Conservation (phyloP, 2,888 invertebrate species). For the Meteorus cinctellus region DNA sequence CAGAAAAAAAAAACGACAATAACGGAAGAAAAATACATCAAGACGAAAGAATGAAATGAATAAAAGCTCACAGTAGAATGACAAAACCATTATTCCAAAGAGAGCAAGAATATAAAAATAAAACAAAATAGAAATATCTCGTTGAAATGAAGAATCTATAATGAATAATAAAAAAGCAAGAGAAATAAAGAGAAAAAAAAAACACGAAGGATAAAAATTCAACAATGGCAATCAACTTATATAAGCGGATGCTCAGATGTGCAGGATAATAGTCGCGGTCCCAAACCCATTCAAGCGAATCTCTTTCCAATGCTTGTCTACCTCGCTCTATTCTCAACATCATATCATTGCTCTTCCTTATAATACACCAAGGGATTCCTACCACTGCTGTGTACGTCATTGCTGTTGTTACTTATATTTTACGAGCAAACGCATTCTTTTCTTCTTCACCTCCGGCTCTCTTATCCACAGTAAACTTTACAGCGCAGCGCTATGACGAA, state of each 20-base stretch:
- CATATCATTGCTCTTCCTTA: constrained; percentile 8
- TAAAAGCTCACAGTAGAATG: too few species aligned
- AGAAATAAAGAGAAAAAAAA: not conserved
- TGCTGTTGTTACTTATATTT: constrained; percentile 11
- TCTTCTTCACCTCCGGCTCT: not conserved
- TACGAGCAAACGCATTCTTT: constrained; percentile 18
- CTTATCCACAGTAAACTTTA: constrained; percentile 27
- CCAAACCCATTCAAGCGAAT: constrained; percentile 20
- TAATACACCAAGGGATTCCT: not conserved
- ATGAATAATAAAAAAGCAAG: not conserved
- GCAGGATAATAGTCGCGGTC: constrained; percentile 22
- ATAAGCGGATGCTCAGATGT: constrained; percentile 11
- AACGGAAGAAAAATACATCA: too few species aligned
- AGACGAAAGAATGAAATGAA: too few species aligned
- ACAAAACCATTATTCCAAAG: too few species aligned
- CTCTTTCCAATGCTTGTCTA: not conserved
- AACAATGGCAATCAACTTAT: constrained; percentile 18
- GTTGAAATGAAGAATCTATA: not conserved
- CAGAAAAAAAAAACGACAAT: too few species aligned
- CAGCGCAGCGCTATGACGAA: constrained; percentile 50
- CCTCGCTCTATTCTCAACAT: not conserved
- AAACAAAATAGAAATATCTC: not conserved
- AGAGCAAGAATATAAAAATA: not conserved
- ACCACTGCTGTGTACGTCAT: not conserved
- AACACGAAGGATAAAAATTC: not conserved